These are phyloP conservation scores for Drosophila buzzatii DNA, from an alignment of 2,888 invertebrate genomes.

Conservation along the genomic window DNA sequence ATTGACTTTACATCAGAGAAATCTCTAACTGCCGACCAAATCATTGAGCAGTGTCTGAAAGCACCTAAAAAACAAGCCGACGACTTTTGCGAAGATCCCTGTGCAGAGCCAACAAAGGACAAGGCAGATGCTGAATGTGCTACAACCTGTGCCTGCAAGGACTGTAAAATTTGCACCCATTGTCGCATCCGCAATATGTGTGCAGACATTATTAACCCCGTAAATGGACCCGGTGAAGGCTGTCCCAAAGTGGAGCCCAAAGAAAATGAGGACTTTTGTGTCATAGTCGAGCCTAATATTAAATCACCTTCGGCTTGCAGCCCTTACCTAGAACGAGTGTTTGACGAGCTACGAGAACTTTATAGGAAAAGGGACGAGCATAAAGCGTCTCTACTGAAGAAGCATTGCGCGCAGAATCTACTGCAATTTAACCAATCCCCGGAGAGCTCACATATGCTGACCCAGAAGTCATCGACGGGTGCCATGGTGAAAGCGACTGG, in stretches of 20 bases:
- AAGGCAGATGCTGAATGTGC: background rate
- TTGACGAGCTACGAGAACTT: conserved; percentile 74
- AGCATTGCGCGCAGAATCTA: conserved; percentile 18
- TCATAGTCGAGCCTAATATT: conserved; percentile 47
- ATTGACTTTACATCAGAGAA: conserved; percentile 45
- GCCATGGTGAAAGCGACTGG: background rate
- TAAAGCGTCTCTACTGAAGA: background rate
- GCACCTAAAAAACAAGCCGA: conserved; percentile 11
- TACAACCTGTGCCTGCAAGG: conserved; percentile 68
- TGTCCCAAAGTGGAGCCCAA: conserved; percentile 46
- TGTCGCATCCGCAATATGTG: conserved; percentile 80
- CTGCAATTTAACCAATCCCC: background rate
- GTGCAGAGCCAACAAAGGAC: background rate
- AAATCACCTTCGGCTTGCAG: conserved; percentile 56
- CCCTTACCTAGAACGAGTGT: conserved; percentile 76
- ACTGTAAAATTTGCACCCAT: conserved; percentile 70
- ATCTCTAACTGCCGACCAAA: conserved; percentile 70
- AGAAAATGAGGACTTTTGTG: conserved; percentile 51
- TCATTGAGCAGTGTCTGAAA: conserved; percentile 69
- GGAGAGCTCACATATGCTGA: background rate
- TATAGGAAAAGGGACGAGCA: conserved; percentile 71
- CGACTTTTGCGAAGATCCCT: conserved; percentile 41
- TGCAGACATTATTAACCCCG: conserved; percentile 52
- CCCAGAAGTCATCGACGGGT: background rate
- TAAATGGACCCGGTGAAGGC: background rate